Evolutionary conservation across 2,888 invertebrate species (phyloP), one percentile per base, ranked within the genome.

Genomic region (Drosophila heteroneura): DNA sequence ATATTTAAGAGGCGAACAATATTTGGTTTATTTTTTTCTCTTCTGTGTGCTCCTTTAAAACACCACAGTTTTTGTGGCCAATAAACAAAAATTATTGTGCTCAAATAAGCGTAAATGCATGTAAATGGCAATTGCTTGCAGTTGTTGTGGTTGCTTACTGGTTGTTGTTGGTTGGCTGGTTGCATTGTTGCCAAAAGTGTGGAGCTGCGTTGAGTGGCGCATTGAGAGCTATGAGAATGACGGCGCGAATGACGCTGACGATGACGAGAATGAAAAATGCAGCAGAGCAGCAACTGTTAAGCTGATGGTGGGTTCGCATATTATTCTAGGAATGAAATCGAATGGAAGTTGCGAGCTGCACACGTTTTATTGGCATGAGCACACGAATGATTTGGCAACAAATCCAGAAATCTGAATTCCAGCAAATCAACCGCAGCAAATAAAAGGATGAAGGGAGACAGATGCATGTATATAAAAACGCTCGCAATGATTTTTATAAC

Each of bases 11-110:
- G 69, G 54, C 61, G 22, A 60, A 16, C 35, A 22, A 37, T 12
- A 10, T 35, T 47, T 26, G 22, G 47, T 9, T 9, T 49, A 51
- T 63, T 54, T 44, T 44, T 49, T 32, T 22, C 9, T 5, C 14
- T 47, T 47, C 4, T 47, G 9, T 47, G 16, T 52, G 30, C 64
- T 57, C n/a, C 64, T 60, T 82, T 62, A 60, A 67, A 65, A 54
- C 72, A 75, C 63, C 75, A 72, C 62, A 68, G 77, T 85, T 83
- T 85, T 90, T 83, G 83, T 82, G 82, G 79, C 71, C 86, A 87
- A 90, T 88, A 88, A 88, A 90, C 90, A 83, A 75, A 90, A 86
- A 86, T 86, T 77, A 88, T 88, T 89, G 86, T 81, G 87, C 89
- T 79, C 89, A 90, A 88, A 90, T 89, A 86, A 89, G 90, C 87